Conservation (phyloP, 2,888 invertebrate species). For the Leptura quadrifasciata region DNA sequence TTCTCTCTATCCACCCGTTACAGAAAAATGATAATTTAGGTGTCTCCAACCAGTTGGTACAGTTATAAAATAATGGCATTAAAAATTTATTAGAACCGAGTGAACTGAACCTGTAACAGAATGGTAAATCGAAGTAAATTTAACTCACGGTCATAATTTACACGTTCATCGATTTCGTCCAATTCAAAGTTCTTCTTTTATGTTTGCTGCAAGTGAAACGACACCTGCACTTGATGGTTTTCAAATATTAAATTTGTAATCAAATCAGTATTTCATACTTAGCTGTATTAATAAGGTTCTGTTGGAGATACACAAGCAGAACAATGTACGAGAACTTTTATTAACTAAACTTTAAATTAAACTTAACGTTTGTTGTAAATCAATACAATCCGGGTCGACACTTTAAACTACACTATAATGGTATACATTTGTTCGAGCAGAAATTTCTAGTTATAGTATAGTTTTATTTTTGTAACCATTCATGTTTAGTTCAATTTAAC, state of each 20-base stretch:
- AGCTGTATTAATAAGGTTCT: neutral
- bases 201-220: slow-evolving; percentile 50
- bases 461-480: no score
- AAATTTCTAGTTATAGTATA: no score
- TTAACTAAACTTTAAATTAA: neutral
- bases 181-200: slow-evolving; percentile 50
- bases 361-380: neutral
- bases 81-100: slow-evolving; percentile 16
- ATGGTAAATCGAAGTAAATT: slow-evolving; percentile 15
- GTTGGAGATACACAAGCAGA: neutral
- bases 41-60: slow-evolving; percentile 15
- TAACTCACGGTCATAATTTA: slow-evolving; percentile 45
- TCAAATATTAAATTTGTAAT: slow-evolving; percentile 53
- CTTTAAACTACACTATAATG: no score
- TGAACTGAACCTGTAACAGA: neutral
- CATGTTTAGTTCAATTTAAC: no score
- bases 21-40: neutral
- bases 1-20: neutral
- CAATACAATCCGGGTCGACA: no score
- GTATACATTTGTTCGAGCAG: no score
- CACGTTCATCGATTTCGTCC: slow-evolving; percentile 46
- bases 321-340: no score
- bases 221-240: slow-evolving; percentile 53
- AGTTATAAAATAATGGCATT: slow-evolving; percentile 22
- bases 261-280: slow-evolving; percentile 47